Evolutionary conservation across 2,797 vertebrate species (phyloP), one percentile per base, ranked within the genome.

Genomic region (Anomalospiza imberbis): DNA sequence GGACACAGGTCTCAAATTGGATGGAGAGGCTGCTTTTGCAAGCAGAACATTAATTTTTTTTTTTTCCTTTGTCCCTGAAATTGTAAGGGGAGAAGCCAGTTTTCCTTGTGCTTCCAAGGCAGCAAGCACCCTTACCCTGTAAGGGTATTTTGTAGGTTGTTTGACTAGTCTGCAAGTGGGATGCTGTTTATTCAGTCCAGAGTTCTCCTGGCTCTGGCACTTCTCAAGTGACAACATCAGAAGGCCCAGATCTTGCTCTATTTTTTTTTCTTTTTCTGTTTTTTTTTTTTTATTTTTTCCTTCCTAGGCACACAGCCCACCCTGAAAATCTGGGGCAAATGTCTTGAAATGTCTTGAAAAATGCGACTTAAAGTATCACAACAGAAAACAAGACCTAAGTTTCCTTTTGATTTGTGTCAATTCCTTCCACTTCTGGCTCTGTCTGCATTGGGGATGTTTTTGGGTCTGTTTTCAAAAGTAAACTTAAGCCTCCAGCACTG

Each of bases 381-480:
- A n/a, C 71, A 60, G 42, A 55, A 91, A 93, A 60, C 0, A 4
- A 89, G 93, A 51, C 60, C 76, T 15, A 51, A 73, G 48, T 83
- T 95, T 89, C 60, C 77, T 89, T 95, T 91, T 91, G 91, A 91
- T 95, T 92, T 72, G 55, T 93, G 93, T 94, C 85, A 75, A 7
- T 91, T 91, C 76, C 87, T 92, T 94, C 82, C 67, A 51, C 51
- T 89, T 45, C 57, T 95, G 89, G 85, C 89, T 83, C 71, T 78
- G 31, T 47, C 54, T 85, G 82, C 5, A 0, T 1, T 54, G 17
- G 79, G 66, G 82, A 67, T 80, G 88, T 92, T 95, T 91, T 75
- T 15, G 67, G 72, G 73, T 93, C 81, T 58, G 68, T 88, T 95
- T 95, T 92, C 89, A 94, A 89, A 95, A 95, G 85, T 80, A 83